phyloP scores from a whole-genome alignment of 2,888 invertebrate species.

The Drosophila flavopinicola region DNA sequence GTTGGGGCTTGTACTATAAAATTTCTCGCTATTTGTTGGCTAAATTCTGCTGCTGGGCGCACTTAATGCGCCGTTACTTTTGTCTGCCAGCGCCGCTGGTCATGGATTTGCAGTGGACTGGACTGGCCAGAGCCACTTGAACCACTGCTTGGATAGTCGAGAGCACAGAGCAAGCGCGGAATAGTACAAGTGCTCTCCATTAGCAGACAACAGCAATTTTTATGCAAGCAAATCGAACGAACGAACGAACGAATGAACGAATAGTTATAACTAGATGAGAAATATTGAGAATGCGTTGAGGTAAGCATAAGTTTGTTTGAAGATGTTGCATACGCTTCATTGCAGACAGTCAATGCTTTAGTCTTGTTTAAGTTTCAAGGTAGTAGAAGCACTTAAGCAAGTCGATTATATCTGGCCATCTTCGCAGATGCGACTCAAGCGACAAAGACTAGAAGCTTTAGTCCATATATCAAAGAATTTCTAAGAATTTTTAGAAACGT shows the following conservation, averaged over 20 bases:
- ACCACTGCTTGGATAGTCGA: constrained; percentile 38
- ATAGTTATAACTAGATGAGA: constrained; percentile 4
- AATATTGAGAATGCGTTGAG: not conserved
- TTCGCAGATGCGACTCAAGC: no score
- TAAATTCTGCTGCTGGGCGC: constrained; percentile 47
- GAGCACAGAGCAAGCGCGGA: constrained; percentile 11
- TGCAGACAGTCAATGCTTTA: not conserved
- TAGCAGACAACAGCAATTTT: constrained; percentile 18
- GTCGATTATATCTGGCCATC: no score
- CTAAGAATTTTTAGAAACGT: no score
- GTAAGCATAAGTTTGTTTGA: not conserved
- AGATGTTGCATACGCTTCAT: not conserved
- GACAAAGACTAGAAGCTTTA: no score
- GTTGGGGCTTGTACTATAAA: constrained; percentile 2
- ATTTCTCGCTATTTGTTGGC: constrained; percentile 28
- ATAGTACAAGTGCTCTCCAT: constrained; percentile 42
- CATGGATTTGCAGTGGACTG: constrained; percentile 23
- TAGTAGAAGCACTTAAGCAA: no score
- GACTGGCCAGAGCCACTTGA: constrained; percentile 43
- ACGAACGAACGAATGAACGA: not conserved
- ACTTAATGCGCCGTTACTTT: constrained; percentile 67
- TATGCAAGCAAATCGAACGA: constrained; percentile 12
- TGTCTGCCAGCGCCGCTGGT: constrained; percentile 47
- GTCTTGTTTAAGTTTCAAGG: not conserved
- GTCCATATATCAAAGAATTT: no score